phyloP scores from a whole-genome alignment of 2,888 invertebrate species.

The Cyclophora albipunctata region DNA sequence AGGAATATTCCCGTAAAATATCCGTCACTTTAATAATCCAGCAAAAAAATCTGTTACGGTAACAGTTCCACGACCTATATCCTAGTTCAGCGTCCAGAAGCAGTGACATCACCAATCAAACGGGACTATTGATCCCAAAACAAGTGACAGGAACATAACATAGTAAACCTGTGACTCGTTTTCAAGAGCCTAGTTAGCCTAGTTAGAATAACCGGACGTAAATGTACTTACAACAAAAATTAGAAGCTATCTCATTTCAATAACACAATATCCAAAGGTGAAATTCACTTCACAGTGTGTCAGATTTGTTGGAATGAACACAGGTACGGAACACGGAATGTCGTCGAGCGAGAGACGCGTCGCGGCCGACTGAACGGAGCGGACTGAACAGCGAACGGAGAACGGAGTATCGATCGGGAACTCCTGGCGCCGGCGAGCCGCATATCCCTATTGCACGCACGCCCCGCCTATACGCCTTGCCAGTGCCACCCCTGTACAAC shows the following conservation, averaged over 20 bases:
- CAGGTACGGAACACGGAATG: constrained; percentile 29
- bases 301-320: constrained; percentile 30
- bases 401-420: constrained; percentile 59
- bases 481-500: constrained; percentile 45
- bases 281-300: constrained; percentile 38
- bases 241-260: constrained; percentile 59
- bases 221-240: constrained; percentile 4
- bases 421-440: constrained; percentile 70
- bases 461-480: constrained; percentile 50
- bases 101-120: constrained; percentile 47
- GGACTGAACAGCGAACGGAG: constrained; percentile 50
- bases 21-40: too few relatives aligned
- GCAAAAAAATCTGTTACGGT: too few relatives aligned
- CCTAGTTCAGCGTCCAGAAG: neutral
- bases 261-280: constrained; percentile 35
- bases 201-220: too few relatives aligned
- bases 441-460: constrained; percentile 69
- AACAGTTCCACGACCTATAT: too few relatives aligned
- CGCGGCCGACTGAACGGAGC: constrained; percentile 43
- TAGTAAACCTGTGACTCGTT: constrained; percentile 1
- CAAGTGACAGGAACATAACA: constrained; percentile 6
- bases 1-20: too few relatives aligned
- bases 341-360: constrained; percentile 43
- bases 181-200: neutral
- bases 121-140: constrained; percentile 44